A percentile compares a stretch with the other conserved stretches of the same genome.
phyloP scores from a whole-genome alignment of 2,797 vertebrate genomes.

The Anguilla anguilla region DNA sequence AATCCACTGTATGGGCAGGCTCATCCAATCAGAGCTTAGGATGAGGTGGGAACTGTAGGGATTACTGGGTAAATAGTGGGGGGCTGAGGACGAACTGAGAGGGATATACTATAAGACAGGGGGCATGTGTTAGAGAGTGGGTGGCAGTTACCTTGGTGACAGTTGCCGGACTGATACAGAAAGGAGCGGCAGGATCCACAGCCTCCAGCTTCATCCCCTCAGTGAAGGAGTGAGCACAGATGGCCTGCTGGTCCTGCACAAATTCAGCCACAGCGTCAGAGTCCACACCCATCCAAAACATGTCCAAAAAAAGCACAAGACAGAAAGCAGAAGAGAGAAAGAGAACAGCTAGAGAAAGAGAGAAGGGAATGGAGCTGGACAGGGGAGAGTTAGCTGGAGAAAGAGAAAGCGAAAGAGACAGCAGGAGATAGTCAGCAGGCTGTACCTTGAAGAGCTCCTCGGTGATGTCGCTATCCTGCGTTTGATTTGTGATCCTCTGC shows the following conservation, averaged over 20 bases:
- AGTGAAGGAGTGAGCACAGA: slow-evolving; percentile 69
- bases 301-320: neutral
- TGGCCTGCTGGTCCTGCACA: slow-evolving; percentile 74
- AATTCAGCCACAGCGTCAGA: neutral
- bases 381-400: neutral
- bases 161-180: slow-evolving; percentile 76
- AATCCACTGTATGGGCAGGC: neutral
- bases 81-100: neutral
- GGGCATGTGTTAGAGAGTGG: neutral
- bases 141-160: slow-evolving; percentile 81
- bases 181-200: slow-evolving; percentile 73
- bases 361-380: neutral
- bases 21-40: slow-evolving; percentile 16
- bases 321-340: slow-evolving; percentile 47
- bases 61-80: neutral
- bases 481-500: slow-evolving; percentile 77
- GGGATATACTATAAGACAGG: neutral
- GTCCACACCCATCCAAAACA: neutral
- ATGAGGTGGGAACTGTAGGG: slow-evolving; percentile 41
- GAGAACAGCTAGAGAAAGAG: slow-evolving; percentile 40
- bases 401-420: neutral
- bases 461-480: slow-evolving; percentile 81
- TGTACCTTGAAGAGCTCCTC: slow-evolving; percentile 89
- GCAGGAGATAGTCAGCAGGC: neutral
- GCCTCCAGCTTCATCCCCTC: slow-evolving; percentile 81